Percentiles rank a stretch among this genome's conserved stretches.
These are phyloP conservation scores for Parthenolecanium corni DNA, from an alignment of 2,888 invertebrate genomes.

Conservation along the genomic window DNA sequence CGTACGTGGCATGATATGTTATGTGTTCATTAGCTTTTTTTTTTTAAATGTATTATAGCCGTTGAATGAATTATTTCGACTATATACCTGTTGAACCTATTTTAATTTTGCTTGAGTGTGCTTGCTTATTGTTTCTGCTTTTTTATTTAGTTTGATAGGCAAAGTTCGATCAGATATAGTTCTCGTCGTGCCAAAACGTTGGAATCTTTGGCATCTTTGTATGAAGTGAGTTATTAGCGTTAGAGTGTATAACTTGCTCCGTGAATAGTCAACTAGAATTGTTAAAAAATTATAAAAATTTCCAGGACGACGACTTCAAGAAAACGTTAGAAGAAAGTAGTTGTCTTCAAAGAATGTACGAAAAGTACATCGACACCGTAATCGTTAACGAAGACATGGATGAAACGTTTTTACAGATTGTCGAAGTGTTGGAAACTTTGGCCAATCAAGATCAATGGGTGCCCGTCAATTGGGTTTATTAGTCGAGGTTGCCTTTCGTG, in stretches of 20 bases:
- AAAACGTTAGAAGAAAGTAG: slow-evolving; percentile 82
- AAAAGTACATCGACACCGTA: slow-evolving; percentile 85
- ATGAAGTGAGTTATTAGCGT: slow-evolving; percentile 66
- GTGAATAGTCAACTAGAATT: no score
- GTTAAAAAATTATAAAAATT: not conserved
- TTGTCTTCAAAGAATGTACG: slow-evolving; percentile 77
- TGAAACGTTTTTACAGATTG: slow-evolving; percentile 77
- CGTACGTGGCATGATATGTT: no score
- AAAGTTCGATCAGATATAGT: slow-evolving; percentile 76
- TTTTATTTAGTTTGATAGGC: slow-evolving; percentile 70
- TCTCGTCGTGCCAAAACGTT: slow-evolving; percentile 82
- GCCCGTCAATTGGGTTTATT: slow-evolving; percentile 89
- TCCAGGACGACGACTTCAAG: slow-evolving; percentile 83
- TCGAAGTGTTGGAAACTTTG: slow-evolving; percentile 76
- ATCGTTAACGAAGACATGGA: slow-evolving; percentile 89
- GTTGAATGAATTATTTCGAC: no score
- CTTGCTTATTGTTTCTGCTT: not conserved
- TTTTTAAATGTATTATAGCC: no score
- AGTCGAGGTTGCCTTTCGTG: not conserved
- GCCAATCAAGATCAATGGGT: slow-evolving; percentile 96
- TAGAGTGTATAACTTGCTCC: no score
- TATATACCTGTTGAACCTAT: no score
- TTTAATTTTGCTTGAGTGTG: no score
- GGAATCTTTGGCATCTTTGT: slow-evolving; percentile 82
- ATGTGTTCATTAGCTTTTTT: no score